A percentile compares a stretch with the other conserved stretches of the same genome.
phyloP scores from a whole-genome alignment of 2,888 invertebrate species.

The Melanchra persicariae region DNA sequence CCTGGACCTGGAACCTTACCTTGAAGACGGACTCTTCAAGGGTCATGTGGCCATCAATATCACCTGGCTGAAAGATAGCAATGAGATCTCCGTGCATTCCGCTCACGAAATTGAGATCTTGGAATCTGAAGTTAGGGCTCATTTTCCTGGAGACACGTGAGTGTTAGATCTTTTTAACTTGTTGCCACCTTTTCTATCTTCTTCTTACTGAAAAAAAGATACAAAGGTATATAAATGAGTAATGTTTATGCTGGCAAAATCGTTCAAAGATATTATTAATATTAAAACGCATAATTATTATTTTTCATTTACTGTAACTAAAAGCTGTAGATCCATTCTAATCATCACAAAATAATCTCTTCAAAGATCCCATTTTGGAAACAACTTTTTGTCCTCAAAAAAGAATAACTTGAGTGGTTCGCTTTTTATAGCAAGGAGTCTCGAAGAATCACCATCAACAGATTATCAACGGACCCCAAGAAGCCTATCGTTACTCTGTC shows the following conservation, averaged over 20 bases:
- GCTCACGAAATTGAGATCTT: slow-evolving; percentile 92
- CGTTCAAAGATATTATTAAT: background rate
- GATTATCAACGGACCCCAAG: slow-evolving; percentile 90
- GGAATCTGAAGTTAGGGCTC: slow-evolving; percentile 85
- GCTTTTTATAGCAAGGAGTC: slow-evolving; percentile 67
- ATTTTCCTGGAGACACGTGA: slow-evolving; percentile 76
- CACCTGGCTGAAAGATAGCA: slow-evolving; percentile 91
- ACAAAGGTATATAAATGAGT: no score
- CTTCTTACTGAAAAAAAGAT: no score
- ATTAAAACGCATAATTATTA: background rate
- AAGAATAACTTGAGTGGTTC: background rate
- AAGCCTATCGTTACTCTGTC: slow-evolving; percentile 92
- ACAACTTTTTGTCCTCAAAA: background rate
- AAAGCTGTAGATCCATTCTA: no score
- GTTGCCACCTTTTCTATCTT: background rate
- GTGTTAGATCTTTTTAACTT: slow-evolving; percentile 55
- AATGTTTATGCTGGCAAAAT: background rate
- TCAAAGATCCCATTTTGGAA: no score
- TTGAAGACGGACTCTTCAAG: slow-evolving; percentile 92
- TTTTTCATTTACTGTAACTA: no score
- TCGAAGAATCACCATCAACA: slow-evolving; percentile 78
- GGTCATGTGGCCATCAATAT: slow-evolving; percentile 93
- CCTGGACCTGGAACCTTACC: slow-evolving; percentile 92
- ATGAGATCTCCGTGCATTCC: slow-evolving; percentile 92
- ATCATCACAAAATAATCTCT: no score